Base-by-base conservation (phyloP, 2,797 vertebrate species). In the Gallinago nigripennis region DNA sequence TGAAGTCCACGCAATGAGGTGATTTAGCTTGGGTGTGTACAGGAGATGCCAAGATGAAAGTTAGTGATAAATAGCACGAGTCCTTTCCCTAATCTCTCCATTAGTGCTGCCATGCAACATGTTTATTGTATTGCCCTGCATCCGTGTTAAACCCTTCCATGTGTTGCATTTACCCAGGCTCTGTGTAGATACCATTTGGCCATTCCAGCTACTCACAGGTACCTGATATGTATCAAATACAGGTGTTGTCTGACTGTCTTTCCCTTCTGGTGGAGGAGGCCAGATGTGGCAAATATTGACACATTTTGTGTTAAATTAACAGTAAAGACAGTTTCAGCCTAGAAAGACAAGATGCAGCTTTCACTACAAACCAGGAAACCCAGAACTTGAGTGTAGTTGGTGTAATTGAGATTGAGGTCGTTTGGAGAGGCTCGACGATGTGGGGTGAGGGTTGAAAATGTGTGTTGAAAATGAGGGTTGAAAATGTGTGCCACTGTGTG, bases 11-110 rank as follows among this genome's bases (percentile, higher is more conserved):
- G 73, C 94, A 86, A 88, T 84, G 35, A 70, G 66, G 87, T 90
- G 89, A 73, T 94, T 96, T 96, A 84, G 56, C 51, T 79, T 94
- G 94, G 96, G 96, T 90, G 95, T 96, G 94, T 84, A 37, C 51
- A 21, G 81, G 83, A 65, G 89, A 96, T 96, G 94, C 91, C 14
- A 6, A 94, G 95, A 97, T 96, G 73, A 60, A 96, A 91, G 71
- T 53, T 60, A n/a, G 33, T 64, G 94, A 94, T 96, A 93, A 86
- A n/a, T 12, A 77, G 60, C 25, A 35, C 12, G 8, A 85, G 86
- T 57, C 71, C 75, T 89, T 94, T 71, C 45, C 57, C 14, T 92
- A 51, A 72, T 95, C 70, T 92, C 48, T 20, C 41, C 72, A 82
- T 88, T 82, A 85, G 30, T 69, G 68, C 61, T 94, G 82, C 28